Base-by-base conservation (phyloP, 2,113 vertebrate species). In the Nanorana parkeri region DNA sequence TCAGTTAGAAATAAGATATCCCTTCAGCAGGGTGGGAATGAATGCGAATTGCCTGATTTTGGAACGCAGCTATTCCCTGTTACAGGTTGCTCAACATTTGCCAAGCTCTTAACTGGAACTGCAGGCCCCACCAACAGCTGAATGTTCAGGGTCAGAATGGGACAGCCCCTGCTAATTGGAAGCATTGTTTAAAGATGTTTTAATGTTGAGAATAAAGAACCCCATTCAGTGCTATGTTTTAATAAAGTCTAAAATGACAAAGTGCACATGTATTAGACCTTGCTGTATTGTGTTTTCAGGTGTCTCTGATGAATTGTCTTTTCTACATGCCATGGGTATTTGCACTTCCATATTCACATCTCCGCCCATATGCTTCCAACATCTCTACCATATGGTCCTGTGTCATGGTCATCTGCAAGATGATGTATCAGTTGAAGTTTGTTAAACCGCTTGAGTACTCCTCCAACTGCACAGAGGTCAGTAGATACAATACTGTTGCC, bases 381-480 rank as follows among this genome's bases (percentile, higher is more conserved):
- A 77, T 93, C 21, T 94, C 91, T 4, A 89, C 93, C 0, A 88
- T 93, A 1, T 93, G 93, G 95, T 93, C 93, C 1, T 93, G 93
- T 3, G 83, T 92, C 78, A 90, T 92, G 87, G 92, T 94, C 71
- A 89, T 92, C 84, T 93, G 91, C 84, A 93, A 94, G 86, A 95
- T 93, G 93, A 91, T 93, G 83, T 94, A 94, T 85, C 95, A 94
- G 86, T 89, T 94, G 78, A 94, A 93, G 84, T 88, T 93, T 47
- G 89, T 94, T 66, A 89, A 92, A 47, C 92, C 93, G 0, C 78
- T 86, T 0, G 81, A 92, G 63, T 94, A 88, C 79, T 94, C 94
- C 28, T 90, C 93, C 52, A 92, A 94, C 84, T 94, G 93, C 86
- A 91, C 91, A 3, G 84, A 89, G 87, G 95, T 94, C 83, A 91